Conservation (phyloP, 2,113 vertebrate genomes). For the Anhinga anhinga region DNA sequence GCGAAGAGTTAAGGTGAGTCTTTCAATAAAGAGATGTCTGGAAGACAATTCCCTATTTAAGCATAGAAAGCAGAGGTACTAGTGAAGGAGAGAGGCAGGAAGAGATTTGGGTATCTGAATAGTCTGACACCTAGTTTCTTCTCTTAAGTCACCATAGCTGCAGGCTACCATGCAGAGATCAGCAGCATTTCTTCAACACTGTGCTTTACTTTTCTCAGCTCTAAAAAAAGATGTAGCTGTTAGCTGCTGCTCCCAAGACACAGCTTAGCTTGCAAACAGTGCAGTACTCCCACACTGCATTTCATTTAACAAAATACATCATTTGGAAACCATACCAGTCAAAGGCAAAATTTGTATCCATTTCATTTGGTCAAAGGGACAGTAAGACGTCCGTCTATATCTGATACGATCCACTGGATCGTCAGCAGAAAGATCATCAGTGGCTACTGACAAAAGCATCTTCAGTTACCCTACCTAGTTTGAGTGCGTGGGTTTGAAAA, state of each 20-base stretch:
- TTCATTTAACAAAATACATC: not conserved
- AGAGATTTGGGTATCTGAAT: not conserved
- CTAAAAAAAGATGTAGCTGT: slow-evolving; percentile 1
- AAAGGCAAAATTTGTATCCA: not conserved
- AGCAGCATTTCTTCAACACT: not conserved
- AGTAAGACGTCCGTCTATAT: not conserved
- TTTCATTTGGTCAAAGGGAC: not conserved
- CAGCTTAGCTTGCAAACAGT: slow-evolving; percentile 41
- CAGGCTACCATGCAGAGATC: not conserved
- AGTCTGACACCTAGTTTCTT: not conserved
- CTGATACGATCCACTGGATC: not conserved
- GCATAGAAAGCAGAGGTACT: not conserved
- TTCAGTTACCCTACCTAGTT: not conserved
- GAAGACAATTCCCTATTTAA: not conserved
- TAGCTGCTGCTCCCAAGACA: slow-evolving; percentile 40
- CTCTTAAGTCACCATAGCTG: not conserved
- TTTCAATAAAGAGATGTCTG: not conserved
- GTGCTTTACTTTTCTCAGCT: not conserved
- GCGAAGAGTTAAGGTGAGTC: not conserved
- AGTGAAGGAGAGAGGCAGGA: not conserved
- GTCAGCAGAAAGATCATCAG: not conserved
- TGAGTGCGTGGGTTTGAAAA: not conserved
- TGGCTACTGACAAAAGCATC: not conserved
- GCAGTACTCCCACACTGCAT: slow-evolving; percentile 18
- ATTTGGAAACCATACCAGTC: not conserved